phyloP scores from a whole-genome alignment of 2,888 invertebrate genomes.

The Eupithecia vulgata region DNA sequence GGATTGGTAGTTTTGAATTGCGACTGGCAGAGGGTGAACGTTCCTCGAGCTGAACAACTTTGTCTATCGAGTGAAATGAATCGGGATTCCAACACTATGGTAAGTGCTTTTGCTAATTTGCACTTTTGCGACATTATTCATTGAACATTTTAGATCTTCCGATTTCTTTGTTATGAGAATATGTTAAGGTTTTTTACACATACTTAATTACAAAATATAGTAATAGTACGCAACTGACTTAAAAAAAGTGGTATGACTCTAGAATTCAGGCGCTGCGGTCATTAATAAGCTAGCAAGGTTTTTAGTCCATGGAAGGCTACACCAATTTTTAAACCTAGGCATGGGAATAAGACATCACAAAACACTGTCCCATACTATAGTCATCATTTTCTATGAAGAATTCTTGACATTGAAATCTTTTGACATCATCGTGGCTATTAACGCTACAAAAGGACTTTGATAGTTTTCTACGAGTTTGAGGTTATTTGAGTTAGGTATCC shows the following conservation, averaged over 20 bases:
- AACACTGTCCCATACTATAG: background rate
- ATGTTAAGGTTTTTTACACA: background rate
- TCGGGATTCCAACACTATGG: conserved; percentile 62
- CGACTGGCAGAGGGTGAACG: conserved; percentile 60
- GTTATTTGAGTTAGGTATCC: background rate
- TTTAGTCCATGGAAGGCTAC: background rate
- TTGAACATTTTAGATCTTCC: background rate
- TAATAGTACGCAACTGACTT: background rate
- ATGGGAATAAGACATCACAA: background rate
- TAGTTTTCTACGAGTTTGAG: background rate
- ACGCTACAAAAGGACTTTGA: background rate
- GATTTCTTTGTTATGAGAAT: background rate
- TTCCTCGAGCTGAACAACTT: conserved; percentile 49
- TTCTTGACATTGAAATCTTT: background rate
- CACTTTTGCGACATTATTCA: conserved; percentile 26
- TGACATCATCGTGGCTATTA: background rate
- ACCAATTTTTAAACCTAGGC: background rate
- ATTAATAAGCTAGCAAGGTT: background rate
- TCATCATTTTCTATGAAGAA: background rate
- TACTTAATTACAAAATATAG: background rate
- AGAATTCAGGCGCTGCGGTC: background rate
- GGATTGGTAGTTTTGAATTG: conserved; percentile 56
- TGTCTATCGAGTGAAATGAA: conserved; percentile 60
- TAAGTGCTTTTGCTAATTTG: conserved; percentile 51
- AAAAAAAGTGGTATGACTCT: background rate